phyloP scores from a whole-genome alignment of 2,888 invertebrate genomes.

The Drosophila yooni region DNA sequence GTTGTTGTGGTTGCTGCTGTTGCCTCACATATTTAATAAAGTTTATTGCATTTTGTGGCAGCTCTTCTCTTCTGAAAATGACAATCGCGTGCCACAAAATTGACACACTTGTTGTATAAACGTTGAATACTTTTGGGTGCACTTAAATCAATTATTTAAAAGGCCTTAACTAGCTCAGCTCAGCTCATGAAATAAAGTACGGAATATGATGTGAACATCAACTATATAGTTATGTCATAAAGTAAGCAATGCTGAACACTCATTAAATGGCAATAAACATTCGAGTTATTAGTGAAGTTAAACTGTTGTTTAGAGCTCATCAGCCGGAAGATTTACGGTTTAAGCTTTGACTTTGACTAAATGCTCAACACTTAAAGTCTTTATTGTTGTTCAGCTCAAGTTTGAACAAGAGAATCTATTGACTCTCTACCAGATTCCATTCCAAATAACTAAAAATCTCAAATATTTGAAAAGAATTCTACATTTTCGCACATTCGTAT shows the following conservation, averaged over 20 bases:
- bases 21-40: conserved; percentile 51
- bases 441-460: background rate
- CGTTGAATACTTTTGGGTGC: conserved; percentile 12
- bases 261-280: background rate
- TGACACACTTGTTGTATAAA: conserved; percentile 40
- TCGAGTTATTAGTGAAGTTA: background rate
- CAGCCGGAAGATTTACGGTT: background rate
- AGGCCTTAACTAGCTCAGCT: background rate
- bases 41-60: conserved; percentile 58
- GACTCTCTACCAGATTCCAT: background rate
- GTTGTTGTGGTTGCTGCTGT: conserved; percentile 2
- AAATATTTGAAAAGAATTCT: background rate
- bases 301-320: background rate
- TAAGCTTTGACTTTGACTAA: background rate
- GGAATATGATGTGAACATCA: background rate
- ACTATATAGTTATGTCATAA: background rate
- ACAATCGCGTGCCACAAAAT: conserved; percentile 49
- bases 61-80: background rate
- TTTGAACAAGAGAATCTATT: background rate
- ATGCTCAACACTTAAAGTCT: background rate
- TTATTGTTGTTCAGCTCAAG: background rate
- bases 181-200: background rate
- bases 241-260: background rate
- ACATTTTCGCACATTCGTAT: background rate
- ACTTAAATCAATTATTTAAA: conserved; percentile 42